A percentile compares a stretch with the other conserved stretches of the same genome.
Conservation (phyloP, 2,113 vertebrate species). For the Malurus cyaneus region DNA sequence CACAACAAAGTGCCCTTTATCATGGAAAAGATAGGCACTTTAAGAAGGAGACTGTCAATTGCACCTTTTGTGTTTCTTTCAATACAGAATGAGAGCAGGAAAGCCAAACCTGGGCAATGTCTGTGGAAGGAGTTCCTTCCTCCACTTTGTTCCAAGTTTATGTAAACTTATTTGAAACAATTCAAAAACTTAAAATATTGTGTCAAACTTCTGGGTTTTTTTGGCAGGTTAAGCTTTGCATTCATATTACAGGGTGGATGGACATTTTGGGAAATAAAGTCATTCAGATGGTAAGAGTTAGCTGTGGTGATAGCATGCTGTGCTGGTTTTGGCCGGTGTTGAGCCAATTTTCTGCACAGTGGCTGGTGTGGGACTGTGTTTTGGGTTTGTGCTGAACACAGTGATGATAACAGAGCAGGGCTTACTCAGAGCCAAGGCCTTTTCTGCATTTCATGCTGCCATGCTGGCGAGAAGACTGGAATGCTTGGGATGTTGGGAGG, state of each 20-base stretch:
- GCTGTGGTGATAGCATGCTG: neutral
- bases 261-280: neutral
- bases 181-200: neutral
- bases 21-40: no score
- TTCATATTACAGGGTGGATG: fast-evolving
- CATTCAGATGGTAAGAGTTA: neutral
- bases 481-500: neutral
- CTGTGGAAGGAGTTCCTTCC: neutral
- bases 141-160: neutral
- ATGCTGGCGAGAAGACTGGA: neutral
- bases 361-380: neutral
- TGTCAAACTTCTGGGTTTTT: neutral
- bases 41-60: neutral
- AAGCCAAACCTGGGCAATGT: neutral
- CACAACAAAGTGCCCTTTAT: neutral
- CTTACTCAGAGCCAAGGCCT: neutral
- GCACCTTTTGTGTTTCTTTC: neutral
- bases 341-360: neutral
- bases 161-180: neutral
- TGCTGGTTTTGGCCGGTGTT: neutral
- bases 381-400: neutral
- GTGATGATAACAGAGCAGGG: neutral
- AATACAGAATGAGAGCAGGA: neutral
- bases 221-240: neutral
- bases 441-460: neutral